A percentile compares a stretch with the other conserved stretches of the same genome.
phyloP scores from a whole-genome alignment of 2,797 vertebrate species.

The Dendrocincla tyrannina region DNA sequence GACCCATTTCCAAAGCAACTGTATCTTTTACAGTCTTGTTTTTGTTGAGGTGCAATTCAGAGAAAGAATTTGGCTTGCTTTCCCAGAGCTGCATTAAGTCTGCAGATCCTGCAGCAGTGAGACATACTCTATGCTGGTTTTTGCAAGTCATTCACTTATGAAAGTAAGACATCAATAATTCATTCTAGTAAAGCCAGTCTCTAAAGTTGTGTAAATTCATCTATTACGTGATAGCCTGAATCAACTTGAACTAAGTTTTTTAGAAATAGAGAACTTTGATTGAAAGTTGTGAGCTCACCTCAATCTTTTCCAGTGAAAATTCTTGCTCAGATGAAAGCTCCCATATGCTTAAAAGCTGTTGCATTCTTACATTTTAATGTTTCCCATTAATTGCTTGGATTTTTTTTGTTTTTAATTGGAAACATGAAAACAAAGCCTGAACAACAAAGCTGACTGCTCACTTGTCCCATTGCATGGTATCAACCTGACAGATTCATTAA shows the following conservation, averaged over 20 bases:
- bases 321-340: conserved; percentile 16
- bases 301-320: conserved; percentile 28
- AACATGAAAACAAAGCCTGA: conserved; percentile 31
- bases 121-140: background rate
- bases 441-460: conserved; percentile 16
- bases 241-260: background rate
- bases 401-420: background rate
- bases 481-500: conserved; percentile 10
- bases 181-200: conserved; percentile 12
- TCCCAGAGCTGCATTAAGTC: background rate
- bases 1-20: background rate
- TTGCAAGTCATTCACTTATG: conserved; percentile 33
- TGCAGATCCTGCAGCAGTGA: background rate
- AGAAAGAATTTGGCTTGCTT: background rate
- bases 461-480: background rate
- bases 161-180: conserved; percentile 44
- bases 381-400: background rate
- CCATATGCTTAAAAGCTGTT: conserved; percentile 44
- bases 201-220: conserved; percentile 1
- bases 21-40: background rate
- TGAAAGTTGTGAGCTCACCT: conserved; percentile 53
- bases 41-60: background rate
- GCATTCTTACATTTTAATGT: background rate
- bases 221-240: background rate
- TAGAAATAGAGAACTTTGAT: background rate